phyloP scores from a whole-genome alignment of 2,888 invertebrate genomes.

The Pterobdella sp. region DNA sequence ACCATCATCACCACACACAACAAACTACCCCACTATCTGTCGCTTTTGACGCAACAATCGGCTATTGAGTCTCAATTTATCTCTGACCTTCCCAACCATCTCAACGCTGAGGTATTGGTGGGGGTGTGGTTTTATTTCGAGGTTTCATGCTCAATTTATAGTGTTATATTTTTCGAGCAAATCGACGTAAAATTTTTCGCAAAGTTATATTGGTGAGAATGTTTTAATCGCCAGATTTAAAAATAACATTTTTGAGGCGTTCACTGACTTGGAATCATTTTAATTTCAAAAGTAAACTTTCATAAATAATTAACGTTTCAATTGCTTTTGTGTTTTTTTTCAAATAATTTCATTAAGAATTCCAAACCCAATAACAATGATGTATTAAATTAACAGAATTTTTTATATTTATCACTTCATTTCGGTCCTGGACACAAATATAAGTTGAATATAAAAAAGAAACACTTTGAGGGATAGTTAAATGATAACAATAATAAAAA shows the following conservation, averaged over 20 bases:
- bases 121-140: not conserved
- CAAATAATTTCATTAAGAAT: too few relatives aligned
- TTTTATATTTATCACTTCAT: too few relatives aligned
- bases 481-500: too few relatives aligned
- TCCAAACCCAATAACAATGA: too few relatives aligned
- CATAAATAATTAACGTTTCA: not conserved
- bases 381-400: too few relatives aligned
- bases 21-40: slow-evolving; percentile 84
- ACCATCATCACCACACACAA: slow-evolving; percentile 87
- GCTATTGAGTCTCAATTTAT: slow-evolving; percentile 97
- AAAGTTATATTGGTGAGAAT: not conserved
- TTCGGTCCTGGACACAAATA: too few relatives aligned
- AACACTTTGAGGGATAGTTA: too few relatives aligned
- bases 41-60: slow-evolving; percentile 85
- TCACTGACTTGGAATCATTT: not conserved
- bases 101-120: slow-evolving; percentile 80
- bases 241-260: not conserved
- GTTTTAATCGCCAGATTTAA: too few relatives aligned
- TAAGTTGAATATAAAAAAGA: too few relatives aligned
- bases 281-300: not conserved
- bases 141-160: not conserved
- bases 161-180: not conserved
- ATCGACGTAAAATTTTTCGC: not conserved
- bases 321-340: too few relatives aligned
- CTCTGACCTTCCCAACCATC: slow-evolving; percentile 80